phyloP scores from a whole-genome alignment of 2,888 invertebrate species.

The Dasysyrphus tricinctus region DNA sequence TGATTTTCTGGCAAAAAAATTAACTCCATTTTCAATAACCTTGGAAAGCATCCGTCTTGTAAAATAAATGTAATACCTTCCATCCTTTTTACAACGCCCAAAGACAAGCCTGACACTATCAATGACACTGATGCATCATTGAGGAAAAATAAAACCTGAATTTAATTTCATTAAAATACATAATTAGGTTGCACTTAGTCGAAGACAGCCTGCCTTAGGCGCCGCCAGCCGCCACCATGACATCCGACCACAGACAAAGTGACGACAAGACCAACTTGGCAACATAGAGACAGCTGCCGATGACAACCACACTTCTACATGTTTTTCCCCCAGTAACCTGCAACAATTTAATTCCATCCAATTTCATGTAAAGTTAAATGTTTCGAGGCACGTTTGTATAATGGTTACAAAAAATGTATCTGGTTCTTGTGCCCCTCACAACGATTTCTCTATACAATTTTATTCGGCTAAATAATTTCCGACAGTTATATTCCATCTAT shows the following conservation, averaged over 20 bases:
- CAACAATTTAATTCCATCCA: conserved; percentile 65
- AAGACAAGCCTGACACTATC: conserved; percentile 46
- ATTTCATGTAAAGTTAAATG: conserved; percentile 58
- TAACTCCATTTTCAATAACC: conserved; percentile 57
- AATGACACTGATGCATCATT: conserved; percentile 26
- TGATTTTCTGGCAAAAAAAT: neutral
- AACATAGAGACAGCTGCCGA: conserved; percentile 32
- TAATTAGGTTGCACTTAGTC: conserved; percentile 71
- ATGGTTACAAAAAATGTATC: conserved; percentile 52
- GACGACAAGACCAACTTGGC: conserved; percentile 47
- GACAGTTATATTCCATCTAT: conserved; percentile 48
- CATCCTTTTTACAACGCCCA: conserved; percentile 48
- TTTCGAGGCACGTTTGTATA: conserved; percentile 45
- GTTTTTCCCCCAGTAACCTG: conserved; percentile 28
- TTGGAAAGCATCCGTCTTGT: conserved; percentile 40
- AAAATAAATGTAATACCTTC: neutral
- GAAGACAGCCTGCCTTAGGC: conserved; percentile 52
- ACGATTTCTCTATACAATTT: conserved; percentile 54
- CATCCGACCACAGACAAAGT: conserved; percentile 44
- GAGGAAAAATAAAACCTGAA: conserved; percentile 26
- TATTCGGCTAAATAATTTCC: conserved; percentile 52
- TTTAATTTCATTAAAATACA: conserved; percentile 63
- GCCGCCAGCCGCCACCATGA: conserved; percentile 1
- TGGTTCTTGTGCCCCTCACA: conserved; percentile 31
- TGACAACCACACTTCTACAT: conserved; percentile 69